Base-by-base conservation (phyloP, 2,113 vertebrate genomes). In the Plotosus lineatus region DNA sequence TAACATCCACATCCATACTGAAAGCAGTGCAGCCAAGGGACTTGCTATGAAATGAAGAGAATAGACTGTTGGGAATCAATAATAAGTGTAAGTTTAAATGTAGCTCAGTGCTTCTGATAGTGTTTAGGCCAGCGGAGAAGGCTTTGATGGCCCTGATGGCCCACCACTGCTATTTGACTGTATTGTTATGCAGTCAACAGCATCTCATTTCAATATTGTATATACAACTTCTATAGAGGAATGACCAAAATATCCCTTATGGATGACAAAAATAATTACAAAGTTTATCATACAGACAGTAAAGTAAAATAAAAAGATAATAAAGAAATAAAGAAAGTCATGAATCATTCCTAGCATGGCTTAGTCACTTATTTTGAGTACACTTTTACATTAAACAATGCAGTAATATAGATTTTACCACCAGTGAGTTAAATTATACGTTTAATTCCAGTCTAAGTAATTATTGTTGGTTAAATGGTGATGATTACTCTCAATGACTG, bases 401-500 rank as follows among this genome's bases (percentile, higher is more conserved):
- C 55, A 77, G 23, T 31, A 8, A 48, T 31, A 31, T 15, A 44
- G 11, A n/a, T 75, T 75, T 75, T 11, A 50, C 68, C 44, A 46
- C 23, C n/a, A n/a, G 4, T 50, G 5, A 65, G 60, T 48, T 50
- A n/a, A 21, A 38, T 78, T 53, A 78, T 51, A 6, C 53, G 75
- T 21, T 71, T 71, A n/a, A 4, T 48, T 71, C 6, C 68, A 31
- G 4, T 33, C 5, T 4, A 50, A 50, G 44, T 72, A 72, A 72
- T 72, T 72, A 28, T 28, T 50, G 69, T 50, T 51, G 28, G 46
- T 72, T 72, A 50, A 65, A 65, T 46, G 55, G 56, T 33, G 63
- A 21, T 61, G 6, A 36, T 69, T 79, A 68, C 42, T 31, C 63
- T 55, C 63, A 26, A 69, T 66, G 31, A 40, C 77, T 79, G 42